A percentile compares a stretch with the other conserved stretches of the same genome.
phyloP scores from a whole-genome alignment of 2,888 invertebrate genomes.

The Agrotis segetum region DNA sequence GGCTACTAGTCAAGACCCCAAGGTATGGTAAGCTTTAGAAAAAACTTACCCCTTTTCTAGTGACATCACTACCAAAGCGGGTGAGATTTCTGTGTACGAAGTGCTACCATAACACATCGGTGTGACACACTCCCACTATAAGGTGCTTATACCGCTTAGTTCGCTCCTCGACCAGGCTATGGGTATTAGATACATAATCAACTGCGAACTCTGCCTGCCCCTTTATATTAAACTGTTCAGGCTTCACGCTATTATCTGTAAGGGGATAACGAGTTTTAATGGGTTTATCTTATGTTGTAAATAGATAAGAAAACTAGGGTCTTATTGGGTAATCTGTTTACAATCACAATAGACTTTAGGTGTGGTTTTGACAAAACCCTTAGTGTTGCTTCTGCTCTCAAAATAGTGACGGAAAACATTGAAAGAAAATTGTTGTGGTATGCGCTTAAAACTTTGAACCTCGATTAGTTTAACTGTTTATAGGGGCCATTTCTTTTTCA shows the following conservation, averaged over 20 bases:
- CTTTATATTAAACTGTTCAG: constrained; percentile 54
- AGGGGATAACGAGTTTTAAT: constrained; percentile 51
- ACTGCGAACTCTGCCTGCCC: constrained; percentile 53
- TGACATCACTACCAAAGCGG: too few relatives aligned
- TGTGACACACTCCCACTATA: constrained; percentile 39
- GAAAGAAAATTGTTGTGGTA: too few relatives aligned
- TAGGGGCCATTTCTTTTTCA: too few relatives aligned
- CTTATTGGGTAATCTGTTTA: constrained; percentile 1
- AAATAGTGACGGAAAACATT: too few relatives aligned
- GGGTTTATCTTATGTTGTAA: constrained; percentile 36
- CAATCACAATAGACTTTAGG: constrained; percentile 4
- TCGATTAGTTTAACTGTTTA: too few relatives aligned
- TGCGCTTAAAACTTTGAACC: too few relatives aligned
- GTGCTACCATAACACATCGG: constrained; percentile 16
- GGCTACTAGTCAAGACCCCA: too few relatives aligned
- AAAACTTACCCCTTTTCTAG: too few relatives aligned
- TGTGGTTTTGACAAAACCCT: not conserved
- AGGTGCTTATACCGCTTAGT: constrained; percentile 64
- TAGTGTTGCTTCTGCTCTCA: too few relatives aligned
- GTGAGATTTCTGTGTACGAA: too few relatives aligned
- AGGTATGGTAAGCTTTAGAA: too few relatives aligned
- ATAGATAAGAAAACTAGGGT: constrained; percentile 11
- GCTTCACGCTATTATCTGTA: constrained; percentile 44
- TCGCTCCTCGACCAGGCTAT: constrained; percentile 62
- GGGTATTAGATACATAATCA: constrained; percentile 68